phyloP scores from a whole-genome alignment of 2,113 vertebrate genomes.

The Misgurnus anguillicaudatus region DNA sequence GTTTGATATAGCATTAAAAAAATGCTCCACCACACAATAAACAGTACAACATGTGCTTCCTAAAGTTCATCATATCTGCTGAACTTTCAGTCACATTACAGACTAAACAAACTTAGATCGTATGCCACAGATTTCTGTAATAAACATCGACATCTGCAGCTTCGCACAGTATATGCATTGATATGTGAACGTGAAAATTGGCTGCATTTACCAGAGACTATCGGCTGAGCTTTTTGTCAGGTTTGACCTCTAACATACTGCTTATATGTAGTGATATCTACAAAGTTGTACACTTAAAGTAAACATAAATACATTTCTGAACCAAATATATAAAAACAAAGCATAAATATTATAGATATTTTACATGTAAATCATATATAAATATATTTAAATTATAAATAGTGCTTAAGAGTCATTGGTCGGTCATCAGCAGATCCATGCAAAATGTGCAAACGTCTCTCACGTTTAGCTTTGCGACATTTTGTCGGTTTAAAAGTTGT shows the following conservation, averaged over 20 bases:
- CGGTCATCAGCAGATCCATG: not conserved
- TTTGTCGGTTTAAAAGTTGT: too few relatives aligned
- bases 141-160: not conserved
- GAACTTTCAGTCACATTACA: too few relatives aligned
- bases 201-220: not conserved
- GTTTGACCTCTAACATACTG: not conserved
- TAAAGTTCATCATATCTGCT: too few relatives aligned
- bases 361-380: conserved; percentile 1
- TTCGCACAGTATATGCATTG: not conserved
- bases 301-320: conserved; percentile 33
- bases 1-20: conserved; percentile 9
- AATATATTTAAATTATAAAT: conserved; percentile 33
- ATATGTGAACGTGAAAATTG: not conserved
- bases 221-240: not conserved
- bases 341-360: conserved; percentile 38
- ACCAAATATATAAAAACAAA: not conserved
- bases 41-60: not conserved
- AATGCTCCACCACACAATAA: not conserved
- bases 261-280: conserved; percentile 41
- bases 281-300: conserved; percentile 30
- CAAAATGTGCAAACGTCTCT: not conserved
- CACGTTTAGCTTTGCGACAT: too few relatives aligned
- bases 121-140: not conserved
- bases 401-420: conserved; percentile 6
- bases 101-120: not conserved